Evolutionary conservation across 2,888 invertebrate genomes (phyloP), one percentile per base, ranked within the genome.

Genomic region (Copidosoma aretas): DNA sequence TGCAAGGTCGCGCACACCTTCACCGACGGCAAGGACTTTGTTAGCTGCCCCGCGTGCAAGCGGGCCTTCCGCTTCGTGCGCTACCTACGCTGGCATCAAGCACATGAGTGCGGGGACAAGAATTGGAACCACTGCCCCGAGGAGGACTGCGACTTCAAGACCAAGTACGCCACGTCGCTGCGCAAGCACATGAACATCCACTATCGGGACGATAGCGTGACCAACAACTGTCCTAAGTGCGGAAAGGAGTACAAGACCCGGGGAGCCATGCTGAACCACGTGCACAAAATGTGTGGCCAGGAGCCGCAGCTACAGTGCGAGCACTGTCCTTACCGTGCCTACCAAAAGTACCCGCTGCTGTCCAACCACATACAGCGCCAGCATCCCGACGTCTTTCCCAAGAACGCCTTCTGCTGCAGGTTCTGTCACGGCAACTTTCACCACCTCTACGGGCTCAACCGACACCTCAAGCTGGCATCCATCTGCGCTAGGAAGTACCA

Each of bases 341-440:
- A 54, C 22, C 54, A 60, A 5, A 66, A 60, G 12, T 66, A 66
- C 56, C 66, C 66, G 1, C 14, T 51, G 21, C 4, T 66, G 49
- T 53, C 60, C 10, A 60, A 22, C 4, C 66, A 66, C n/a, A 66
- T 66, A n/a, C 60, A 66, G 21, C 43, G 60, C 10, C 52, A 56
- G 12, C 66, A 66, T 60, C 39, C 56, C 4, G 46, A 54, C 0
- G 12, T 60, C 0, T 66, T 54, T 39, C 60, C 60, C 14, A 24
- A 32, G 22, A 39, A 63, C 5, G 54, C 22, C 0, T 63, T 63
- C 22, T 4, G 5, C 2, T 59, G 59, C 15, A 63, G 41, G 24
- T 15, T n/a, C 32, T 62, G 61, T 10, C n/a, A 5, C 1, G 58
- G 17, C n/a, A 53, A 53, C 51, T 46, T 25, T 53, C 52, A 60